A percentile compares a stretch with the other conserved stretches of the same genome.
Evolutionary conservation across 2,888 invertebrate species (phyloP).

Genomic region (Phaedon cochleariae): DNA sequence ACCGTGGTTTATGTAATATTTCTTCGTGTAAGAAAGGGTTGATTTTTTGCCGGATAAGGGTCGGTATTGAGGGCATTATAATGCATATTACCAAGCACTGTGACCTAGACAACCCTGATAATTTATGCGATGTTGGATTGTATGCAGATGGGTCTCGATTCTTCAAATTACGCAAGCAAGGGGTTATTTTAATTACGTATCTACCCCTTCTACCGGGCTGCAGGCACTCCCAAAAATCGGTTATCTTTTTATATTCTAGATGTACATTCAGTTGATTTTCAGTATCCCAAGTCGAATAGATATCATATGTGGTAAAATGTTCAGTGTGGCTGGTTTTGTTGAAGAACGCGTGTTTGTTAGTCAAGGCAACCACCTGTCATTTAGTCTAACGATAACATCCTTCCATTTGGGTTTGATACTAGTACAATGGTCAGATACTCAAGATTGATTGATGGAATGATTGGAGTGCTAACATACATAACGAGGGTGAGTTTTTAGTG

Average conservation of each 20-base stretch:
- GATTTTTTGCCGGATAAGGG: constrained; percentile 44
- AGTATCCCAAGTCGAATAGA: constrained; percentile 23
- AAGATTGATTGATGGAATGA: too few relatives aligned
- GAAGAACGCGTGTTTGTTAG: constrained; percentile 13
- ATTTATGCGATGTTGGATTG: constrained; percentile 48
- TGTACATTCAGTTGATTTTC: constrained; percentile 42
- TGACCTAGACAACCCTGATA: constrained; percentile 38
- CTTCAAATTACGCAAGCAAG: constrained; percentile 53
- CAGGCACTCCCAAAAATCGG: constrained; percentile 55
- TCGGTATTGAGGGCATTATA: constrained; percentile 49
- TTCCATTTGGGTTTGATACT: neutral
- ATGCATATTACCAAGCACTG: constrained; percentile 52
- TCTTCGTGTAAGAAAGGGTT: constrained; percentile 56
- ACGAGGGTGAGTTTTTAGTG: too few relatives aligned
- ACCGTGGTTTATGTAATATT: constrained; percentile 64
- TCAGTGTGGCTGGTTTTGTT: constrained; percentile 22
- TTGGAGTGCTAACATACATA: too few relatives aligned
- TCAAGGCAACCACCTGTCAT: constrained; percentile 23
- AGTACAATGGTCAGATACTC: neutral
- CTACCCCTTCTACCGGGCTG: constrained; percentile 47
- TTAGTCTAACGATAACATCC: constrained; percentile 9
- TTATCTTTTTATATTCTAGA: constrained; percentile 49
- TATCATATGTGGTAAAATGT: constrained; percentile 5
- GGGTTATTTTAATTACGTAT: constrained; percentile 50
- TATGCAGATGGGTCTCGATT: constrained; percentile 56